phyloP scores from a whole-genome alignment of 2,888 invertebrate genomes.

The Deilephila elpenor region DNA sequence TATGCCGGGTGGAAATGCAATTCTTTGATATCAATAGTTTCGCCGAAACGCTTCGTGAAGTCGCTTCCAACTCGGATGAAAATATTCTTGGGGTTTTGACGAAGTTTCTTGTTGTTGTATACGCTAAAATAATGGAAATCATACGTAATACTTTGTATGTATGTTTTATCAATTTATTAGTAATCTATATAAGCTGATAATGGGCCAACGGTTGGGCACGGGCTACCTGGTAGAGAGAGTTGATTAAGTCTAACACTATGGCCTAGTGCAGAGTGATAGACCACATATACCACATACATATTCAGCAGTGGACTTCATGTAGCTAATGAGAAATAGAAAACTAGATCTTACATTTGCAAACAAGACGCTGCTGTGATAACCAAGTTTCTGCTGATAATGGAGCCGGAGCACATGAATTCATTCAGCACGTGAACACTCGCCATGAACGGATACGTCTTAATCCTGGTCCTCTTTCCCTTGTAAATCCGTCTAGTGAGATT shows the following conservation, averaged over 20 bases:
- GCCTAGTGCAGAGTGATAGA: too few relatives aligned
- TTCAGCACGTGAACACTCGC: slow-evolving; percentile 50
- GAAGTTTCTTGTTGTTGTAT: slow-evolving; percentile 42
- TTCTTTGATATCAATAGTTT: slow-evolving; percentile 42
- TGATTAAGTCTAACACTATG: too few relatives aligned
- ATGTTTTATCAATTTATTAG: too few relatives aligned
- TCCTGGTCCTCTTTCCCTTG: slow-evolving; percentile 40
- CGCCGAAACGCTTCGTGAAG: slow-evolving; percentile 45
- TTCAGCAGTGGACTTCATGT: background rate
- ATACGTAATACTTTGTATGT: background rate
- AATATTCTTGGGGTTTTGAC: slow-evolving; percentile 40
- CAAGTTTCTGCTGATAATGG: slow-evolving; percentile 51
- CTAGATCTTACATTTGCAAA: slow-evolving; percentile 51
- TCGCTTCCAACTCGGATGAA: slow-evolving; percentile 54
- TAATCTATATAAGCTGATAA: too few relatives aligned
- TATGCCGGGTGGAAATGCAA: slow-evolving; percentile 54
- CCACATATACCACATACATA: too few relatives aligned
- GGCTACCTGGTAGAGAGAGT: too few relatives aligned
- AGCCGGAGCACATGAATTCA: slow-evolving; percentile 52
- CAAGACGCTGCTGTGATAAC: slow-evolving; percentile 61
- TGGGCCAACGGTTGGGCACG: too few relatives aligned
- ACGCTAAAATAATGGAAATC: slow-evolving; percentile 43
- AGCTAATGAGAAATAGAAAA: slow-evolving; percentile 8
- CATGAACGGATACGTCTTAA: slow-evolving; percentile 51
- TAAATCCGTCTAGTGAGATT: slow-evolving; percentile 47